Evolutionary conservation across 2,113 vertebrate species (phyloP).

Genomic region (Barnardius zonarius): DNA sequence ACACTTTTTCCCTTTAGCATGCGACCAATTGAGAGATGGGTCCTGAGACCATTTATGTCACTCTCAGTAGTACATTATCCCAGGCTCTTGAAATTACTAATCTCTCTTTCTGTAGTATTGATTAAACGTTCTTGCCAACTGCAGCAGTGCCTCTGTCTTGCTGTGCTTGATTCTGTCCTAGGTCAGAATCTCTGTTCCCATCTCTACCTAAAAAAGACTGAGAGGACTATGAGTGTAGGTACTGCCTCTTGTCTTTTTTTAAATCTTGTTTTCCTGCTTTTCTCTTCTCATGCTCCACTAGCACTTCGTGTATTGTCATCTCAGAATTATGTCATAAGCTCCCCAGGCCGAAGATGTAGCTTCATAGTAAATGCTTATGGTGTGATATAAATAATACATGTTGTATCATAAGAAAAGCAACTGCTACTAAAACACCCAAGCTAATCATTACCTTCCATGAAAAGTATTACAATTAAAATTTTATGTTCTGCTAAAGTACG

Average conservation of each 20-base stretch:
- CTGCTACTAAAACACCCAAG: neutral
- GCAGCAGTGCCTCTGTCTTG: neutral
- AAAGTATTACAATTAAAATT: neutral
- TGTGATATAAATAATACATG: neutral
- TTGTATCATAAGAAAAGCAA: neutral
- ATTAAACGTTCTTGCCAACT: neutral
- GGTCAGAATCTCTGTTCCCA: neutral
- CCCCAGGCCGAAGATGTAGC: neutral
- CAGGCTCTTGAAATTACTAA: neutral
- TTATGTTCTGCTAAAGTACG: neutral
- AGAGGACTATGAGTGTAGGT: neutral
- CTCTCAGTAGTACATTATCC: neutral
- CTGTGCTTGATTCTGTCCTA: neutral
- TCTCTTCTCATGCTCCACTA: neutral
- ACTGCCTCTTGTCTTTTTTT: neutral
- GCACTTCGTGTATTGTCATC: neutral
- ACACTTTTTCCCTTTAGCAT: neutral
- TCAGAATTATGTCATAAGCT: neutral
- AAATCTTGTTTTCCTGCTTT: neutral
- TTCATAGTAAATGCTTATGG: neutral
- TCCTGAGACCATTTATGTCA: neutral
- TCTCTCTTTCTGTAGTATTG: neutral
- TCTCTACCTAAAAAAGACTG: neutral
- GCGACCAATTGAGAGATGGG: neutral
- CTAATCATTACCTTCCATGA: neutral